Evolutionary conservation across 2,797 vertebrate genomes (phyloP).

Genomic region (Toxotes lorentzi): DNA sequence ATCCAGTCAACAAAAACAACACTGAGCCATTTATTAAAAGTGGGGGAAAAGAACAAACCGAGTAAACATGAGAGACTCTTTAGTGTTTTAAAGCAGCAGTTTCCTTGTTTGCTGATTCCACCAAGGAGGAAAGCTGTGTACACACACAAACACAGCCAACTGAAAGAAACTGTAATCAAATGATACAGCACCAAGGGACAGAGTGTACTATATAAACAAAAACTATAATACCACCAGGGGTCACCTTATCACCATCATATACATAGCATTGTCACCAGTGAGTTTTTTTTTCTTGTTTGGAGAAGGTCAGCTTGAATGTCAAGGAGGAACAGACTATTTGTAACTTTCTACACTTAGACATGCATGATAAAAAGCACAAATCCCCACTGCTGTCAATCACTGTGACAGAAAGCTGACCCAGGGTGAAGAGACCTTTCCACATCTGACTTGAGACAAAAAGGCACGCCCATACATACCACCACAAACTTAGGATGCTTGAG

Average conservation of each 20-base stretch:
- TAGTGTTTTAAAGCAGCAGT: conserved; percentile 26
- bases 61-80: conserved; percentile 17
- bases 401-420: conserved; percentile 8
- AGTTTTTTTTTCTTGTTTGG: neutral
- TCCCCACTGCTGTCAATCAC: conserved; percentile 5
- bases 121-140: conserved; percentile 17
- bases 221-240: conserved; percentile 21
- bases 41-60: neutral
- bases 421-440: neutral
- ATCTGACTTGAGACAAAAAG: neutral
- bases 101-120: conserved; percentile 39
- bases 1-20: conserved; percentile 59
- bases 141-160: conserved; percentile 10
- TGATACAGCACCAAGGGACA: conserved; percentile 19
- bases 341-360: neutral
- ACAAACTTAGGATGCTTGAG: conserved; percentile 41
- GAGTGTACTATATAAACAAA: conserved; percentile 52
- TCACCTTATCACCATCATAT: conserved; percentile 26
- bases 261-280: conserved; percentile 6
- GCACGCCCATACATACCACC: conserved; percentile 51
- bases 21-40: conserved; percentile 29
- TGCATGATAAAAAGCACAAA: neutral
- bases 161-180: conserved; percentile 41
- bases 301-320: conserved; percentile 35
- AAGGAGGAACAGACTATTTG: conserved; percentile 16